These are phyloP conservation scores for Riparia riparia DNA, from an alignment of 2,113 vertebrate species.

Conservation along the genomic window DNA sequence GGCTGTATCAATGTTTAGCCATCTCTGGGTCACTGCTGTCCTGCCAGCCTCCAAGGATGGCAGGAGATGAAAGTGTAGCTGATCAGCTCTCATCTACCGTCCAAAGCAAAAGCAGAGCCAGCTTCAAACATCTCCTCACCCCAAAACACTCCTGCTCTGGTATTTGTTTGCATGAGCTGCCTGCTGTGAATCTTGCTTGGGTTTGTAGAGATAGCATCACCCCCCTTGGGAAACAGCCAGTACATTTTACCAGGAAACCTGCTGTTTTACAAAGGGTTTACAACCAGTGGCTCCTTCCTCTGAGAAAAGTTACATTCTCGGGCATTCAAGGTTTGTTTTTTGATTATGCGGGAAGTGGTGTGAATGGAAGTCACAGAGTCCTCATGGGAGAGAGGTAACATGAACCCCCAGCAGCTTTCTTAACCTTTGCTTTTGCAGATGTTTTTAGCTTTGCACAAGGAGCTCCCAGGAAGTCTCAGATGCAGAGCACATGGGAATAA, in stretches of 20 bases:
- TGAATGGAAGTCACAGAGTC: not conserved
- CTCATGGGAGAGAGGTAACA: constrained; percentile 21
- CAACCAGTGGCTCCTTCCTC: not conserved
- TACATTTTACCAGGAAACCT: constrained; percentile 25
- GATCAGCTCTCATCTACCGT: not conserved
- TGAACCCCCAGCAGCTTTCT: constrained; percentile 19
- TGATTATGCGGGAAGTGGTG: not conserved
- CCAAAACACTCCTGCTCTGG: not conserved
- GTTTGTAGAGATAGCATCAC: not conserved
- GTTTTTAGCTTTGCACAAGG: constrained; percentile 6
- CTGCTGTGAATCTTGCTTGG: constrained; percentile 6
- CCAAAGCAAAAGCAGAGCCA: not conserved
- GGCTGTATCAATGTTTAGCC: not conserved
- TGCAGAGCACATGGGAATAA: not conserved
- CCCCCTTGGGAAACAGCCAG: not conserved
- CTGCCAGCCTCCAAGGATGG: not conserved
- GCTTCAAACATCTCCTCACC: not conserved
- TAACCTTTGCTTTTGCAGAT: constrained; percentile 66
- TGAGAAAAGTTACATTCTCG: constrained; percentile 33
- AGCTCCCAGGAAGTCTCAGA: constrained; percentile 34
- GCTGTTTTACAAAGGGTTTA: constrained; percentile 61
- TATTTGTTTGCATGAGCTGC: not conserved
- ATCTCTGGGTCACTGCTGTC: not conserved
- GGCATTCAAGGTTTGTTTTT: constrained; percentile 34
- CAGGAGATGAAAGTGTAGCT: not conserved